Base-by-base conservation (phyloP, 2,797 vertebrate genomes). In the Allobates femoralis region DNA sequence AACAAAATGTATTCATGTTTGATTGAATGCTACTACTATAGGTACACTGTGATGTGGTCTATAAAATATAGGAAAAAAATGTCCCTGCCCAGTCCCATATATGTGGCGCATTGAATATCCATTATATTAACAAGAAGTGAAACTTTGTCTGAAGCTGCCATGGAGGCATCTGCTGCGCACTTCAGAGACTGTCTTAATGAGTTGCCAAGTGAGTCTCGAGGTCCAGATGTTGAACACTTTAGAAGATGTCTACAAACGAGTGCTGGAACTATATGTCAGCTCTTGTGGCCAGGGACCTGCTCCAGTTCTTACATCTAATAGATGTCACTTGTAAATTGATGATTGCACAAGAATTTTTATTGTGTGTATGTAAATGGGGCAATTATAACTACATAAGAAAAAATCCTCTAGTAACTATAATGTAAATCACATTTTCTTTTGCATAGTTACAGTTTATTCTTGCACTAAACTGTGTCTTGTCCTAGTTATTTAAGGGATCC, bases 201-300 rank as follows among this genome's bases (percentile, higher is more conserved):
- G 10, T 28, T 75, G 69, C 69, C 81, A 75, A 75, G n/a, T 50
- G 55, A 26, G 19, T n/a, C 53, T 41, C 30, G 23, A 23, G 34
- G n/a, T 41, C 69, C 71, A 84, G 71, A 82, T 82, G 81, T 66
- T 73, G 32, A 73, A 53, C 66, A 82, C 50, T 32, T 30, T 34
- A 56, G 16, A 53, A 18, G 26, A 77, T 32, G 51, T 50, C 71
- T 55, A 32, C 75, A 32, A 12, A 30, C 1, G 26, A 77, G 16
- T 56, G 26, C 75, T 56, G 75, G 51, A 56, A 56, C 51, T 14
- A 14, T 32, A 53, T 55, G 75, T 7, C 23, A 23, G 75, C 23
- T 56, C n/a, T 26, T 46, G 37, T 73, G 69, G 69, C n/a, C 23
- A 41, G 69, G 34, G 69, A 46, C 69, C 37, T 26, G 69, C 11